Conservation (phyloP, 2,888 invertebrate species). For the Thymelicus acteon region DNA sequence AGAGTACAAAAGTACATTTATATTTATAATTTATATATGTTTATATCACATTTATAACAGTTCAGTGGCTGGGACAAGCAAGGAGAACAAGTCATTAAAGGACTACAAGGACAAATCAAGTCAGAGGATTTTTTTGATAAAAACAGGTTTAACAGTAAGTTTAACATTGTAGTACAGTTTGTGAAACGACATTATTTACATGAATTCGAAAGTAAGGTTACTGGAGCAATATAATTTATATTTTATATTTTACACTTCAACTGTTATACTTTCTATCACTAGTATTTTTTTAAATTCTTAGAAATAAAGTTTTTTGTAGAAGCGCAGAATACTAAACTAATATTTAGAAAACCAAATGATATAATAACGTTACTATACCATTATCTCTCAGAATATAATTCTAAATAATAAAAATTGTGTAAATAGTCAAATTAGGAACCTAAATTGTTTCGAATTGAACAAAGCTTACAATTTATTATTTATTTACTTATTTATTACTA, state of each 20-base stretch:
- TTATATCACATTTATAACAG: neutral
- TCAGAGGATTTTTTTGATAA: constrained; percentile 1
- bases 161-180: neutral
- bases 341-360: too few relatives aligned
- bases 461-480: constrained; percentile 54
- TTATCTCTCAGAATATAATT: too few relatives aligned
- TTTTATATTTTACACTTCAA: neutral
- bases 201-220: constrained; percentile 10
- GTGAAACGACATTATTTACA: neutral
- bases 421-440: neutral
- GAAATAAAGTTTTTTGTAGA: neutral
- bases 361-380: too few relatives aligned
- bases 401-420: neutral
- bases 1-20: neutral
- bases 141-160: neutral
- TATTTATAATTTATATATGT: neutral
- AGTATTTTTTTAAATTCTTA: neutral
- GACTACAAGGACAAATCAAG: constrained; percentile 4
- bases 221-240: neutral
- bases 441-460: constrained; percentile 48
- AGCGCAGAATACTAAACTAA: too few relatives aligned
- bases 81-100: constrained; percentile 14
- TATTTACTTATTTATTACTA: constrained; percentile 59
- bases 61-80: neutral
- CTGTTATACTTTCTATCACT: neutral